A percentile compares a stretch with the other conserved stretches of the same genome.
Evolutionary conservation across 2,888 invertebrate genomes (phyloP).

Genomic region (Pterostichus madidus): DNA sequence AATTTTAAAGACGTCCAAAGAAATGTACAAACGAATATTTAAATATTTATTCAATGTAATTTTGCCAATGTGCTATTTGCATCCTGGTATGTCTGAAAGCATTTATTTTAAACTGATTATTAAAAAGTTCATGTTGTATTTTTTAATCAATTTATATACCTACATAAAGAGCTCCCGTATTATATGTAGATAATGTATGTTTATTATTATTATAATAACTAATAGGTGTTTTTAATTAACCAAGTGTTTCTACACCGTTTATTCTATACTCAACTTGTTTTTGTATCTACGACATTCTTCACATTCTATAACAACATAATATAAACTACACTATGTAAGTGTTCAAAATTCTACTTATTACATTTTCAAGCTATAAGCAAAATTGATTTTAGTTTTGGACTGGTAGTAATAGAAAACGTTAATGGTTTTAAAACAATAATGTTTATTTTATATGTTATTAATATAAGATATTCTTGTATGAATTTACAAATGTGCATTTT

Average conservation of each 20-base stretch:
- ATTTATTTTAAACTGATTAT: slow-evolving; percentile 25
- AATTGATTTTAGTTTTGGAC: slow-evolving; percentile 13
- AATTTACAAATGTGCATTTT: slow-evolving; percentile 41
- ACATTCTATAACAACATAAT: slow-evolving; percentile 26
- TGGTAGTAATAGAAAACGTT: background rate
- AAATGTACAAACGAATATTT: slow-evolving; percentile 63
- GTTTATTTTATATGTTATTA: slow-evolving; percentile 20
- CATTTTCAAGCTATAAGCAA: slow-evolving; percentile 25
- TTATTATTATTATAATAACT: slow-evolving; percentile 37
- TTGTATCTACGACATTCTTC: background rate
- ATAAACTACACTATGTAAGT: slow-evolving; percentile 26
- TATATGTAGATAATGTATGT: slow-evolving; percentile 36
- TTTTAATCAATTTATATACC: slow-evolving; percentile 59
- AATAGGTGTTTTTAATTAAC: slow-evolving; percentile 24
- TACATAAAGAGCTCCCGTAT: slow-evolving; percentile 23
- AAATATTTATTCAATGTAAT: slow-evolving; percentile 59
- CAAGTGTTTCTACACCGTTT: slow-evolving; percentile 14
- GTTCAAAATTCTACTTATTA: slow-evolving; percentile 5
- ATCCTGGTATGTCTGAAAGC: slow-evolving; percentile 31
- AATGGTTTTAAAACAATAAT: background rate
- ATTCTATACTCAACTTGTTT: slow-evolving; percentile 5
- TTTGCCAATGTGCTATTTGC: slow-evolving; percentile 45
- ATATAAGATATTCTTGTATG: slow-evolving; percentile 45
- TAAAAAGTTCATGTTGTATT: slow-evolving; percentile 43
- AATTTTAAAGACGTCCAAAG: slow-evolving; percentile 63